phyloP scores from a whole-genome alignment of 2,113 vertebrate genomes.

The Herpailurus yagouaroundi region DNA sequence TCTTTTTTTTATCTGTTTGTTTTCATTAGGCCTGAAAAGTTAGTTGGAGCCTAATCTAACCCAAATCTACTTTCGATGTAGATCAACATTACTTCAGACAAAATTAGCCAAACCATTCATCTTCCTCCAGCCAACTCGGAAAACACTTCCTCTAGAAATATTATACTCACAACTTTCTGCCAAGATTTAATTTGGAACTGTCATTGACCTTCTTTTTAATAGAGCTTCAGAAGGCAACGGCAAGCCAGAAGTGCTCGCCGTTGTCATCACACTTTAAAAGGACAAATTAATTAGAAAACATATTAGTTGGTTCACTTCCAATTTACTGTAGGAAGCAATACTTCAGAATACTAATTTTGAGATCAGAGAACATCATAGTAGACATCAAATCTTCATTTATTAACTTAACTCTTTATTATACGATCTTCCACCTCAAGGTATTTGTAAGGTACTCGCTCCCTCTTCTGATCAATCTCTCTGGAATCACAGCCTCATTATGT shows the following conservation, averaged over 20 bases:
- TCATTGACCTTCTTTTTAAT: slow-evolving; percentile 67
- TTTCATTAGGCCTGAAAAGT: slow-evolving; percentile 22
- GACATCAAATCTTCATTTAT: slow-evolving; percentile 21
- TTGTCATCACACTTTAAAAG: slow-evolving; percentile 64
- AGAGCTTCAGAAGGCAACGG: slow-evolving; percentile 40
- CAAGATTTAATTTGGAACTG: slow-evolving; percentile 38
- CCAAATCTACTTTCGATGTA: background rate
- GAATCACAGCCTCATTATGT: background rate
- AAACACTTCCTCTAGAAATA: slow-evolving; percentile 27
- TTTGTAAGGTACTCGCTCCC: background rate
- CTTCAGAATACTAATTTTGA: slow-evolving; percentile 66
- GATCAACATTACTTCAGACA: background rate
- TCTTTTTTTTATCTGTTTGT: background rate
- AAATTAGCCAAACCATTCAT: slow-evolving; percentile 10
- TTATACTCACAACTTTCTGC: slow-evolving; percentile 5
- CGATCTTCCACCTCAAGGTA: background rate
- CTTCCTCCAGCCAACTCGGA: slow-evolving; percentile 33
- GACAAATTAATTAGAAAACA: slow-evolving; percentile 79
- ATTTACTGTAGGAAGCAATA: slow-evolving; percentile 54
- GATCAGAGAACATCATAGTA: background rate
- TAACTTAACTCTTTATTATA: slow-evolving; percentile 17
- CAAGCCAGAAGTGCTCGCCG: slow-evolving; percentile 25
- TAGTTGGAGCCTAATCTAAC: background rate
- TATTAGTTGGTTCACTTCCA: slow-evolving; percentile 54
- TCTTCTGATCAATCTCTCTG: background rate